Base-by-base conservation (phyloP, 2,797 vertebrate genomes). In the Sarcophilus harrisii region DNA sequence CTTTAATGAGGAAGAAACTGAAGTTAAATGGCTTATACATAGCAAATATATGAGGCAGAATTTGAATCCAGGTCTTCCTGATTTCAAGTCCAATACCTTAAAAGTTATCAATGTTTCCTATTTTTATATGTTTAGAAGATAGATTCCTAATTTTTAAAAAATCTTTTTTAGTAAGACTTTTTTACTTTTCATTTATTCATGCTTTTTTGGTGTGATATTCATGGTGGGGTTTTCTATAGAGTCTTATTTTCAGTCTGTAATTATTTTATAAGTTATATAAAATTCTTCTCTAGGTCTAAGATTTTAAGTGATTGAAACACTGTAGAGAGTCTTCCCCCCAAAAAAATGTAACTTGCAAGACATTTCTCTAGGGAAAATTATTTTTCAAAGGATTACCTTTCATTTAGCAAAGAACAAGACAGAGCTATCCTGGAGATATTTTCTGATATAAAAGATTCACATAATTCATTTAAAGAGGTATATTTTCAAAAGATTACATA, bases 361-460 rank as follows among this genome's bases (percentile, higher is more conserved):
- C 38, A 45, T 81, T 81, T 81, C 8, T 45, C 24, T 18, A 45
- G 21, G 73, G 73, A 81, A 81, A 81, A 81, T 45, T 81, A 45
- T 81, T 81, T 81, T 81, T 81, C 73, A 81, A 45, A 81, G 73
- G 73, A 81, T 81, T 81, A 45, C 73, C 73, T 81, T 81, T 81
- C 38, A 27, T 45, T 81, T 81, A 81, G 38, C 38, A 81, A 81
- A 81, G 73, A 81, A 45, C 21, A 81, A 45, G 38, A 27, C 21
- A 81, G 21, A 45, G 21, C 21, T 81, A 45, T 81, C 38, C 38
- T 81, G 13, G 38, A 81, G 38, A 45, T 45, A 45, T 81, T 81
- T 81, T 45, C 73, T 81, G 73, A 4, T 45, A 45, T 45, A 45
- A 81, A 81, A 81, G 38, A 81, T 81, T 81, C 73, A 24, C 38